phyloP scores from a whole-genome alignment of 2,113 vertebrate species.

The Penelope pileata region DNA sequence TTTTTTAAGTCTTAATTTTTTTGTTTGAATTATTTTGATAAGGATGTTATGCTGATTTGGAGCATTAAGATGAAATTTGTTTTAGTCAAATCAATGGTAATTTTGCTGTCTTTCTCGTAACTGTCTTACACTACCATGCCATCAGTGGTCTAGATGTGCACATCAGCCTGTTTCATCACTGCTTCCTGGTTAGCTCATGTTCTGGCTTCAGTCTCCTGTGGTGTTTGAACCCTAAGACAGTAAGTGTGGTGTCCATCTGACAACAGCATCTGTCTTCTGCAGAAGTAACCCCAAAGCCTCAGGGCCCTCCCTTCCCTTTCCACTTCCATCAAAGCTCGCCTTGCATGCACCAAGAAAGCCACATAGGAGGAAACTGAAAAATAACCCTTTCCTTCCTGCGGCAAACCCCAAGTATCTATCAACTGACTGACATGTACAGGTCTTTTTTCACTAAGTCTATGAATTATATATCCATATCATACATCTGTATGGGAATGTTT shows the following conservation, averaged over 20 bases:
- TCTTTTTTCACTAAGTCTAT: background rate
- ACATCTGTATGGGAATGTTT: background rate
- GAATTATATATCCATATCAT: background rate
- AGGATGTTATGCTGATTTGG: background rate
- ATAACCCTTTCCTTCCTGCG: background rate
- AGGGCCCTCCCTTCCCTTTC: background rate
- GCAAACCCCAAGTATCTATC: background rate
- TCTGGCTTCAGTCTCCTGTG: background rate
- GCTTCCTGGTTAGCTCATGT: no score
- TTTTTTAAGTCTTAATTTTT: background rate
- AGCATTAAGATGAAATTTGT: background rate
- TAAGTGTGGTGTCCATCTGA: background rate
- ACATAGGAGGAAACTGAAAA: background rate
- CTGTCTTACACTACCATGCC: background rate
- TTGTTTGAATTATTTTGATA: background rate
- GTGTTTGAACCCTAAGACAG: background rate
- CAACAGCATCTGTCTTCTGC: background rate
- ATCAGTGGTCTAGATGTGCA: background rate
- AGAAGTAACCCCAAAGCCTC: background rate
- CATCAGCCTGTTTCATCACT: rapidly evolving
- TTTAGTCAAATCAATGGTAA: background rate
- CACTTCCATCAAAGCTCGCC: background rate
- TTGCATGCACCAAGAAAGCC: background rate
- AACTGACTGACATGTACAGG: background rate
- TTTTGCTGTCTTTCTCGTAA: background rate